Evolutionary conservation across 2,797 vertebrate species (phyloP).

Genomic region (Eidolon dupreanum): DNA sequence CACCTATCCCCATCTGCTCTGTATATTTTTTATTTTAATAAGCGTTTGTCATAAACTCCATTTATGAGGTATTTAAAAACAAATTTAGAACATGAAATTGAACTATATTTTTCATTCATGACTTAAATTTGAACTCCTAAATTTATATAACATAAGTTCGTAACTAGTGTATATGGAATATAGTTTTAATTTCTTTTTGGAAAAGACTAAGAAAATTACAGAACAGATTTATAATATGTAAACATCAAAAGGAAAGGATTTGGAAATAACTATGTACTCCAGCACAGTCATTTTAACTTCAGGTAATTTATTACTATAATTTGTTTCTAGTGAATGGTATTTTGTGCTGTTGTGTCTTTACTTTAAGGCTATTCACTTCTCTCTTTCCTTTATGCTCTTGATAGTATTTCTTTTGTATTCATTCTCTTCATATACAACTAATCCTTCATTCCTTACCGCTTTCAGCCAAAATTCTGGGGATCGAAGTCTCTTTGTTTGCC

Average conservation of each 20-base stretch:
- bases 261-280: background rate
- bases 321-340: background rate
- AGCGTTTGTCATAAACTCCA: background rate
- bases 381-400: background rate
- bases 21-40: background rate
- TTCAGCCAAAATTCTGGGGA: background rate
- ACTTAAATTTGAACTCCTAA: background rate
- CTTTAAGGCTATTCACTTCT: background rate
- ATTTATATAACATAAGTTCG: constrained; percentile 23
- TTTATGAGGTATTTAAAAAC: background rate
- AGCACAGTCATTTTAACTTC: background rate
- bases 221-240: background rate
- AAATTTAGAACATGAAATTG: background rate
- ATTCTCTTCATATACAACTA: background rate
- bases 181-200: constrained; percentile 50
- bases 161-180: background rate
- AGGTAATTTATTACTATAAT: background rate
- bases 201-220: constrained; percentile 19
- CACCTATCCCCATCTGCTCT: background rate
- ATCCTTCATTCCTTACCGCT: background rate
- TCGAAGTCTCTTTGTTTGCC: background rate
- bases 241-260: background rate
- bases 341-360: background rate
- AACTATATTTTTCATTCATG: constrained; percentile 13
- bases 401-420: background rate